Percentiles rank a stretch among this genome's conserved stretches.
phyloP scores from a whole-genome alignment of 2,888 invertebrate species.

The Ochlodes sylvanus region DNA sequence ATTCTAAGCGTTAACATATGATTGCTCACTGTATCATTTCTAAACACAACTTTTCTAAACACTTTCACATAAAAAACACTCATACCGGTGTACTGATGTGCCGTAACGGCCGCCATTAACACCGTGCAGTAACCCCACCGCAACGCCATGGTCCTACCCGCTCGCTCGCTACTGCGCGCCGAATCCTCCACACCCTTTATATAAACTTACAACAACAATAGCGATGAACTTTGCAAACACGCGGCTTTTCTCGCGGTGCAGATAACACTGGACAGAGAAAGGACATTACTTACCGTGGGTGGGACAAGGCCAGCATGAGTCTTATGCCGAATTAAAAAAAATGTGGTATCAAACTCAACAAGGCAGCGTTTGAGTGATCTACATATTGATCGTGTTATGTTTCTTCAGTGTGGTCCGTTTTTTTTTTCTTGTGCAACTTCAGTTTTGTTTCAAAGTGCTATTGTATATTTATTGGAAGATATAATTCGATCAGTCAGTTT shows the following conservation, averaged over 20 bases:
- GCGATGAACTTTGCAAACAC: neutral
- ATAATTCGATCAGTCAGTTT: too few species aligned
- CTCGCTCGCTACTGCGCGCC: conserved; percentile 23
- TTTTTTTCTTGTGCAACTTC: too few species aligned
- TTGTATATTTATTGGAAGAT: too few species aligned
- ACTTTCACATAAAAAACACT: neutral
- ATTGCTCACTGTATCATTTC: too few species aligned
- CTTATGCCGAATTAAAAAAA: neutral
- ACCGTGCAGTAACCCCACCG: conserved; percentile 7
- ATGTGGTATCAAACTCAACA: neutral
- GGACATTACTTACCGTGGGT: neutral
- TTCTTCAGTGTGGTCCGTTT: too few species aligned
- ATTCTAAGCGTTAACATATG: too few species aligned
- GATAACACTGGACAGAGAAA: conserved; percentile 10
- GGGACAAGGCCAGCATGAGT: neutral
- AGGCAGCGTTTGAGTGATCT: neutral
- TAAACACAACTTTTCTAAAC: neutral
- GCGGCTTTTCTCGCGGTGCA: neutral
- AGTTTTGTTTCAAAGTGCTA: too few species aligned
- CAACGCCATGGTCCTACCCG: conserved; percentile 29
- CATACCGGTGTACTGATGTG: conserved; percentile 27
- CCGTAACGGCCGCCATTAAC: conserved; percentile 11
- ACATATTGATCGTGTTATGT: neutral
- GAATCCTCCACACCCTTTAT: neutral
- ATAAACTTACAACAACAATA: conserved; percentile 10